These are phyloP conservation scores for Dermatophagoides farinae DNA, from an alignment of 1,140 invertebrate species.

Conservation along the genomic window DNA sequence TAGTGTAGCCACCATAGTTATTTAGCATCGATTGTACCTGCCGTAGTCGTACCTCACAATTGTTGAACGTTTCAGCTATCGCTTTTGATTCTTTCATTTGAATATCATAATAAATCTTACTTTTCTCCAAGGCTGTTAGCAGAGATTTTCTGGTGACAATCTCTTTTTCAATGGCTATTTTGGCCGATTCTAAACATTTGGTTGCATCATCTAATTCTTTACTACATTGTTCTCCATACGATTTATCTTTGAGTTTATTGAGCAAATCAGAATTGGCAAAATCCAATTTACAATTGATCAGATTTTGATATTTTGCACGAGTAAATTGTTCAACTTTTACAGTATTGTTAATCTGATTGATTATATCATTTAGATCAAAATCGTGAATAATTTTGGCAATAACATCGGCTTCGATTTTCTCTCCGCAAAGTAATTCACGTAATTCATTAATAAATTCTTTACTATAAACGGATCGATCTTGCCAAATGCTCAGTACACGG, in stretches of 20 bases:
- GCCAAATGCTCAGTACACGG: conserved; percentile 82
- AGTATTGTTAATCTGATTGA: conserved; percentile 32
- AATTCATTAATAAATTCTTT: conserved; percentile 64
- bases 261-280: conserved; percentile 6
- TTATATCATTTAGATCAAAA: conserved; percentile 34
- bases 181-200: conserved; percentile 51
- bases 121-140: conserved; percentile 49
- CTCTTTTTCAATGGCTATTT: conserved; percentile 53
- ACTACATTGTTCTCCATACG: conserved; percentile 62
- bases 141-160: conserved; percentile 54
- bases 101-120: conserved; percentile 64
- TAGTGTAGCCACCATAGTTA: conserved; percentile 35
- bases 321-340: conserved; percentile 7
- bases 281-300: neutral
- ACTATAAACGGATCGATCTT: conserved; percentile 65
- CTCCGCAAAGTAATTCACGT: neutral
- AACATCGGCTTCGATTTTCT: conserved; percentile 14
- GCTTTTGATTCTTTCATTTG: conserved; percentile 77
- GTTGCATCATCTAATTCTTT: conserved; percentile 63
- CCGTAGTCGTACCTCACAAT: conserved; percentile 64
- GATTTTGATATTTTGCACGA: neutral
- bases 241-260: conserved; percentile 37
- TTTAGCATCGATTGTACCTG: conserved; percentile 60
- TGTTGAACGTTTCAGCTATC: conserved; percentile 79
- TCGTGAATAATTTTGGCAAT: conserved; percentile 25